Evolutionary conservation across 2,888 invertebrate genomes (phyloP), one percentile per base, ranked within the genome.

Genomic region (Euplexia lucipara): DNA sequence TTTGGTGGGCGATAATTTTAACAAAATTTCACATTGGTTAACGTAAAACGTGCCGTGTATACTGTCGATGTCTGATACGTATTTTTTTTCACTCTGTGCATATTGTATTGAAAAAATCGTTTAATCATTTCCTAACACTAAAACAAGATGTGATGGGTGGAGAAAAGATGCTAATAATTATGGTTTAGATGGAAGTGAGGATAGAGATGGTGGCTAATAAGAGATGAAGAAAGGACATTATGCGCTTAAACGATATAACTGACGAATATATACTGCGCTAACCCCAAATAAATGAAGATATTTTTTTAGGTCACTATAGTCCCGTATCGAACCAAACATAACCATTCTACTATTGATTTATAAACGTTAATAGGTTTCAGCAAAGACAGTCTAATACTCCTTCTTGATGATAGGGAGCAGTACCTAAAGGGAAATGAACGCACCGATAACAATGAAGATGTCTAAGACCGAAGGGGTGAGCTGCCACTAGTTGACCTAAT

Each of bases 401-500:
- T 57, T 63, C 61, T 69, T 61, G 37, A 57, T 71, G 59, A 26
- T 58, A 37, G 49, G 34, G 64, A 49, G 51, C 48, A 59, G 60
- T 52, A n/a, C n/a, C n/a, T n/a, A 30, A 51, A 56, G 49, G 57
- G 78, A 68, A 75, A 69, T 60, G 65, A 42, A 57, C 39, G 32
- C 32, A 34, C 49, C 34, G 35, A 53, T 45, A 47, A 75, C 78
- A 80, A 79, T 75, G 75, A 26, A 56, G 66, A 70, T 48, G 54
- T 60, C 39, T 67, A 32, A 63, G 53, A 52, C 56, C 51, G 14
- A 65, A 67, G 63, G 78, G 72, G 80, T 78, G 72, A 34, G 41
- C 51, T 53, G 53, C 42, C 39, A 61, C 45, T 69, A 80, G 74
- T 74, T 79, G 77, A 79, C 80, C 79, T 64, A 76, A 74, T 81